These are phyloP conservation scores for Chironomus tepperi DNA, from an alignment of 1,140 invertebrate genomes.

Conservation along the genomic window DNA sequence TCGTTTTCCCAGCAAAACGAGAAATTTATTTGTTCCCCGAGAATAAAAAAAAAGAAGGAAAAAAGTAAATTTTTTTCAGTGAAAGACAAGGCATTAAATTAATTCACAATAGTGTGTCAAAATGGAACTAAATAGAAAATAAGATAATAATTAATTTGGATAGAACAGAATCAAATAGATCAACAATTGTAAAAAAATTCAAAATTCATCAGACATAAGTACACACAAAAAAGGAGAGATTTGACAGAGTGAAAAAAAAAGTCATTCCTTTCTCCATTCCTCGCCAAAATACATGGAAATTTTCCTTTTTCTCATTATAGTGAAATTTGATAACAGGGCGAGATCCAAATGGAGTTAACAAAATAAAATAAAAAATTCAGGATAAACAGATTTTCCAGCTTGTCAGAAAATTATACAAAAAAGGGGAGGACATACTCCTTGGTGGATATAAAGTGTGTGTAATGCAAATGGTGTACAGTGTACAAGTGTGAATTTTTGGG, in stretches of 20 bases:
- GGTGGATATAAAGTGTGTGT: too few species aligned
- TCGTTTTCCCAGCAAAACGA: constrained; percentile 21
- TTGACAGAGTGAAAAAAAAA: background rate
- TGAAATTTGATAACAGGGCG: too few species aligned
- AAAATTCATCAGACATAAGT: background rate
- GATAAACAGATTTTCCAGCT: too few species aligned
- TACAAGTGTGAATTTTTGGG: too few species aligned
- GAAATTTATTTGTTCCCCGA: constrained; percentile 17
- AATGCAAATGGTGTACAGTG: too few species aligned
- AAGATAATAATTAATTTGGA: background rate
- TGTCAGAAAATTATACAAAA: too few species aligned
- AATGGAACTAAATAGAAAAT: background rate
- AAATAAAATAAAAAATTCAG: too few species aligned
- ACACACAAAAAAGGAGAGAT: background rate
- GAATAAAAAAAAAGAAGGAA: background rate
- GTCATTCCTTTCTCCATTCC: background rate
- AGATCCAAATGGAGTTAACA: too few species aligned
- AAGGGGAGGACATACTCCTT: too few species aligned
- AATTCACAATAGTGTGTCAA: background rate
- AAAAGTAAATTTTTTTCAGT: background rate
- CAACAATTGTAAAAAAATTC: background rate
- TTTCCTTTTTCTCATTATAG: too few species aligned
- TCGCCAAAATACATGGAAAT: background rate
- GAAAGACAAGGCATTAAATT: background rate
- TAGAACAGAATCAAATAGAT: background rate